phyloP scores from a whole-genome alignment of 2,888 invertebrate genomes.

The Aphodius granarius region DNA sequence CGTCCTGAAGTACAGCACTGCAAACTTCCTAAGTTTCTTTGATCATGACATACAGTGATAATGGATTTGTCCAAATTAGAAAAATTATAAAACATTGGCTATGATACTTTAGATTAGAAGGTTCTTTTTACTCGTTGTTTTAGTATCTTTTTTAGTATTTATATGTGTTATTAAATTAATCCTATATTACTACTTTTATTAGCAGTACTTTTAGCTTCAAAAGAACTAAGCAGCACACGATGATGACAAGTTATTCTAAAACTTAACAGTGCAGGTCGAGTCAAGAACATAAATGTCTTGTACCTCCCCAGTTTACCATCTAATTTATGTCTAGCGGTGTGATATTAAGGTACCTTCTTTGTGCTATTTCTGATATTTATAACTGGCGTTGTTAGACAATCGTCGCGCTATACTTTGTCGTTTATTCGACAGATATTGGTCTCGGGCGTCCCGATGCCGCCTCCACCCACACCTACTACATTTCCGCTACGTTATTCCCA shows the following conservation, averaged over 20 bases:
- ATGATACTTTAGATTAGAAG: too few relatives aligned
- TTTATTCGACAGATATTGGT: neutral
- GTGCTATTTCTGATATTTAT: neutral
- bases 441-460: neutral
- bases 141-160: too few relatives aligned
- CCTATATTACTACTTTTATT: too few relatives aligned
- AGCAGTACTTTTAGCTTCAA: neutral
- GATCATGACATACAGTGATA: too few relatives aligned
- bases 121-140: too few relatives aligned
- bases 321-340: neutral
- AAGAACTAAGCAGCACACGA: neutral
- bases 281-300: neutral
- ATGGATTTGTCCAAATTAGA: too few relatives aligned
- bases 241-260: neutral
- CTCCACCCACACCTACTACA: neutral
- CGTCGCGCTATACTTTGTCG: neutral
- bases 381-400: neutral
- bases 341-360: neutral
- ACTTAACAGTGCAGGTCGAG: neutral
- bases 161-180: too few relatives aligned
- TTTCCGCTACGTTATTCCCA: neutral
- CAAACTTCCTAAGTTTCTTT: too few relatives aligned
- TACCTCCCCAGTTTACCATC: neutral
- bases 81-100: too few relatives aligned
- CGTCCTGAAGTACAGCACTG: too few relatives aligned